Conservation (phyloP, 2,888 invertebrate species). For the Acrobasis suavella region DNA sequence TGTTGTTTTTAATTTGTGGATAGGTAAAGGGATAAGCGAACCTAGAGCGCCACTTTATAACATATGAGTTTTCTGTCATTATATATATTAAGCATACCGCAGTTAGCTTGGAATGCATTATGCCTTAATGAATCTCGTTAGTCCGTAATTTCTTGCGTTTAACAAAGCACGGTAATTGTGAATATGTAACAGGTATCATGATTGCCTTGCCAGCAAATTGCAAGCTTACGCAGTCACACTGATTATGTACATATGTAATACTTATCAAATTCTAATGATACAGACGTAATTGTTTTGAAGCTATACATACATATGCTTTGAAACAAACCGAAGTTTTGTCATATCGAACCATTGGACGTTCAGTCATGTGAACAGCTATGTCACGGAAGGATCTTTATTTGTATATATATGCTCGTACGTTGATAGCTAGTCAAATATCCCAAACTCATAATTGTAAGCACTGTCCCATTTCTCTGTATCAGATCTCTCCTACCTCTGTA, state of each 20-base stretch:
- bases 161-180: constrained; percentile 37
- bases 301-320: too few species aligned
- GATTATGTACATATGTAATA: constrained; percentile 3
- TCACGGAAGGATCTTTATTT: too few species aligned
- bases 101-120: constrained; percentile 11
- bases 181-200: constrained; percentile 25
- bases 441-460: too few species aligned
- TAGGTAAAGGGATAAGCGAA: too few species aligned
- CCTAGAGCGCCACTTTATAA: neutral
- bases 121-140: constrained; percentile 15
- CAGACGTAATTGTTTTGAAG: neutral
- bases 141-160: constrained; percentile 16
- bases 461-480: too few species aligned
- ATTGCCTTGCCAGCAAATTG: constrained; percentile 13
- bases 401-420: too few species aligned
- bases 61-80: neutral
- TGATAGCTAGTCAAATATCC: too few species aligned
- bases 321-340: too few species aligned
- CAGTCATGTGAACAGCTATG: too few species aligned
- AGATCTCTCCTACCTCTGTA: too few species aligned
- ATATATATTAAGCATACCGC: neutral
- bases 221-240: constrained; percentile 2
- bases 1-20: too few species aligned
- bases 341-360: too few species aligned
- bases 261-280: constrained; percentile 8